A percentile compares a stretch with the other conserved stretches of the same genome.
These are phyloP conservation scores for Gila robusta DNA, from an alignment of 2,797 vertebrate species.

Conservation along the genomic window DNA sequence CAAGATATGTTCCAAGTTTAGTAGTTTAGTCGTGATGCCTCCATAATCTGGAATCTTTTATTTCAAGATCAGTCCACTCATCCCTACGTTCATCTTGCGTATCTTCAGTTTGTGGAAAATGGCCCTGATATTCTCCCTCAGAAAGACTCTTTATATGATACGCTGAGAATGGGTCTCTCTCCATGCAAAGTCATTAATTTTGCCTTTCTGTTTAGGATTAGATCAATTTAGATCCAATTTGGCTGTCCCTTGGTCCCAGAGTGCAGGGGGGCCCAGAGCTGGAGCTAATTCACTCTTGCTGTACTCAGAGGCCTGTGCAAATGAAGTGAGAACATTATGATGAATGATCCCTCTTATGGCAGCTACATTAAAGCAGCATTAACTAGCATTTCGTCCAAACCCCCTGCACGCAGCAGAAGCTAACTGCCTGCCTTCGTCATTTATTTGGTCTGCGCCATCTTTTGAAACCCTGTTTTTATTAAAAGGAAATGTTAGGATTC, in stretches of 20 bases:
- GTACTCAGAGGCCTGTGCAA: slow-evolving; percentile 61
- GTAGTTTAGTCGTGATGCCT: background rate
- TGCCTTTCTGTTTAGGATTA: slow-evolving; percentile 66
- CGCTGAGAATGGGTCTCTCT: slow-evolving; percentile 31
- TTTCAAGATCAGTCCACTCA: background rate
- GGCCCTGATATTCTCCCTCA: slow-evolving; percentile 17
- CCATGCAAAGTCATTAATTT: slow-evolving; percentile 66
- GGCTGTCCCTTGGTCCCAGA: slow-evolving; percentile 58
- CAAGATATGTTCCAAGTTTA: background rate
- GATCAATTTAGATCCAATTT: slow-evolving; percentile 73
- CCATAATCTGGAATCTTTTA: background rate
- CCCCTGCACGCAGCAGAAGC: background rate
- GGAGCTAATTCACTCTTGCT: slow-evolving; percentile 67
- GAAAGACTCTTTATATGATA: slow-evolving; percentile 45
- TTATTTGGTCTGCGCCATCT: slow-evolving; percentile 53
- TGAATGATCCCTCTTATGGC: slow-evolving; percentile 71
- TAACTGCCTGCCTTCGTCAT: slow-evolving; percentile 55
- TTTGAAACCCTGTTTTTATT: slow-evolving; percentile 54
- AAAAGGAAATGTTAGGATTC: slow-evolving; percentile 48
- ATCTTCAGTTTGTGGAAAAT: background rate
- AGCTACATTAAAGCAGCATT: slow-evolving; percentile 71
- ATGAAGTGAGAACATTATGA: slow-evolving; percentile 68
- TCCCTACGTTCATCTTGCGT: background rate
- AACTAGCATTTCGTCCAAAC: slow-evolving; percentile 40
- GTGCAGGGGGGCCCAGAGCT: slow-evolving; percentile 51